Conservation (phyloP, 1,140 invertebrate genomes). For the Euura saliciscinereae region DNA sequence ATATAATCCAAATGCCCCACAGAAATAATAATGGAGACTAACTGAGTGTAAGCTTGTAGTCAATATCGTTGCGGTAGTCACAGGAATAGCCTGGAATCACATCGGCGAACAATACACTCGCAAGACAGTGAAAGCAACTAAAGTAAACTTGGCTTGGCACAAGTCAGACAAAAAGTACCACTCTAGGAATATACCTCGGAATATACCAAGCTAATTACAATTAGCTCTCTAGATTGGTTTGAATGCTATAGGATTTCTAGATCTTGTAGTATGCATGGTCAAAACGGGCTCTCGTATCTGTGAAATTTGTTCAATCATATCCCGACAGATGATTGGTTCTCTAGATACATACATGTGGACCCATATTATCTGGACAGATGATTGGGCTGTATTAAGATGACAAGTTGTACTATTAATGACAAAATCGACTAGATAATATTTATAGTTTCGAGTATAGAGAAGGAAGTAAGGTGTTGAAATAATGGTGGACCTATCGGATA, state of each 20-base stretch:
- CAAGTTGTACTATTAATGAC: no score
- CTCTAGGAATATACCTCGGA: not conserved
- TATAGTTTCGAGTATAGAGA: no score
- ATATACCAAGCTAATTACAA: not conserved
- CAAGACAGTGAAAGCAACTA: constrained; percentile 1
- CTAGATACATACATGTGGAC: no score
- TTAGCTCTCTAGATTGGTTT: constrained; percentile 2
- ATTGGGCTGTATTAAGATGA: no score
- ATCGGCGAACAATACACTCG: not conserved
- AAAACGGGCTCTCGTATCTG: no score
- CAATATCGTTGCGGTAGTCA: constrained; percentile 2
- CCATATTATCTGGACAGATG: no score
- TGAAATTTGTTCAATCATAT: no score
- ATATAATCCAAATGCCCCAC: not conserved
- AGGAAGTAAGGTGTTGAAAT: no score
- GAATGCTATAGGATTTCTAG: not conserved
- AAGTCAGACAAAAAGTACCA: not conserved
- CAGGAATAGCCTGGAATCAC: constrained; percentile 3
- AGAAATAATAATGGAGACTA: not conserved
- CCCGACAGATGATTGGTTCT: no score
- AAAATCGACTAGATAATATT: no score
- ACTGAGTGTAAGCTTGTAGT: not conserved
- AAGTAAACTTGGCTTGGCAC: constrained; percentile 4
- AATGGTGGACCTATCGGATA: no score
- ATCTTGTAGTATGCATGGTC: no score